Conservation (phyloP, 1,140 invertebrate genomes). For the Trichonephila clavipes region DNA sequence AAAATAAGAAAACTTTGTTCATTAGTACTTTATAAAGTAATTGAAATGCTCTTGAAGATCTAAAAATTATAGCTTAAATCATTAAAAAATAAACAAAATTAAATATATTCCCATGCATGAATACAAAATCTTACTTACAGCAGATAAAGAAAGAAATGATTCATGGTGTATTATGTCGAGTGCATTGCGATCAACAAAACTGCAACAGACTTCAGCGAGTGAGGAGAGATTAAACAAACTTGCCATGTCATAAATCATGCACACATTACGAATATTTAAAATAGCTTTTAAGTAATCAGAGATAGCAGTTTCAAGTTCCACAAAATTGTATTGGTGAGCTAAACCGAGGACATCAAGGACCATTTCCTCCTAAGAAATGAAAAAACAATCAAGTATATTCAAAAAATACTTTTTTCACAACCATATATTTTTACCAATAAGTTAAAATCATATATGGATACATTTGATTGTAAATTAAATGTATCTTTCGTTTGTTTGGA, state of each 20-base stretch:
- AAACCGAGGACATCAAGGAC: conserved; percentile 93
- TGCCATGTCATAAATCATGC: conserved; percentile 95
- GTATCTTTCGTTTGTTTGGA: too few species aligned
- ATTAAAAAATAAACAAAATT: background rate
- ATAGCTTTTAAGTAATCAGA: conserved; percentile 95
- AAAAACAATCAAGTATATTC: background rate
- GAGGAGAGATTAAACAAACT: conserved; percentile 86
- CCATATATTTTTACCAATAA: too few species aligned
- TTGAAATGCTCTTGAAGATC: too few species aligned
- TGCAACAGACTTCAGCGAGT: conserved; percentile 85
- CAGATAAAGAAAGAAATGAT: conserved; percentile 91
- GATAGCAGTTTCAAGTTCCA: conserved; percentile 93
- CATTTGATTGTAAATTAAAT: too few species aligned
- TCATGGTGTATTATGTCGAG: conserved; percentile 90
- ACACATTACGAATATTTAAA: conserved; percentile 93
- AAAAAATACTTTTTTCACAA: background rate
- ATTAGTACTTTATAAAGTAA: too few species aligned
- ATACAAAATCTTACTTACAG: conserved; percentile 83
- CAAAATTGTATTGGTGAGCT: conserved; percentile 97
- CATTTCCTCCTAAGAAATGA: conserved; percentile 86
- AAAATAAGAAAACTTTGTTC: too few species aligned
- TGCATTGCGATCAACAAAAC: conserved; percentile 94
- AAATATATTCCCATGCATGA: background rate
- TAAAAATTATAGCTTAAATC: too few species aligned
- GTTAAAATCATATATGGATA: too few species aligned